Conservation (phyloP, 1,140 invertebrate genomes). For the Drosophila fuyamai region DNA sequence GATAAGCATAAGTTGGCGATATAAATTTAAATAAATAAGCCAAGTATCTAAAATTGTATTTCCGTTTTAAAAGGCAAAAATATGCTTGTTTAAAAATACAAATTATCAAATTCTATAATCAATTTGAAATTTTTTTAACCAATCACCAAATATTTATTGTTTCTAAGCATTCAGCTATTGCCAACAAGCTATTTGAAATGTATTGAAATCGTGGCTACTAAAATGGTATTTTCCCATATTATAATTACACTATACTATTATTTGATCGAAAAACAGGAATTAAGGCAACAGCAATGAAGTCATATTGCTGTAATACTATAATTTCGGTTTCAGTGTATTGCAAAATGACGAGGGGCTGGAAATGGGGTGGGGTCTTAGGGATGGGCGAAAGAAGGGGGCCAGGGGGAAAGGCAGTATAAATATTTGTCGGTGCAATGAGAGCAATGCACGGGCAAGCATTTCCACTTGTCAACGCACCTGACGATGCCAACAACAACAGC, state of each 20-base stretch:
- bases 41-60: too few relatives aligned
- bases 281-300: neutral
- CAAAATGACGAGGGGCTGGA: conserved; percentile 4
- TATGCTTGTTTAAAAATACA: too few relatives aligned
- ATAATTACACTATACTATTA: neutral
- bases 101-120: too few relatives aligned
- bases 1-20: too few relatives aligned
- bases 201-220: too few relatives aligned
- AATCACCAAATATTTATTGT: too few relatives aligned
- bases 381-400: neutral
- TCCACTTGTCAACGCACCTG: conserved; percentile 75
- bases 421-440: conserved; percentile 77
- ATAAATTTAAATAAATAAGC: too few relatives aligned
- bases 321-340: conserved; percentile 33
- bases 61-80: too few relatives aligned
- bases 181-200: too few relatives aligned
- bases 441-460: conserved; percentile 78
- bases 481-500: conserved; percentile 43
- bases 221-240: neutral
- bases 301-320: conserved; percentile 11
- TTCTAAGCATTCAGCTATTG: too few relatives aligned
- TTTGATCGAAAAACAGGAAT: neutral
- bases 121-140: too few relatives aligned
- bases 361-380: neutral
- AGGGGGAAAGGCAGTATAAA: conserved; percentile 54